These are phyloP conservation scores for Drosophila kohkoa DNA, from an alignment of 1,140 invertebrate genomes.

Conservation along the genomic window DNA sequence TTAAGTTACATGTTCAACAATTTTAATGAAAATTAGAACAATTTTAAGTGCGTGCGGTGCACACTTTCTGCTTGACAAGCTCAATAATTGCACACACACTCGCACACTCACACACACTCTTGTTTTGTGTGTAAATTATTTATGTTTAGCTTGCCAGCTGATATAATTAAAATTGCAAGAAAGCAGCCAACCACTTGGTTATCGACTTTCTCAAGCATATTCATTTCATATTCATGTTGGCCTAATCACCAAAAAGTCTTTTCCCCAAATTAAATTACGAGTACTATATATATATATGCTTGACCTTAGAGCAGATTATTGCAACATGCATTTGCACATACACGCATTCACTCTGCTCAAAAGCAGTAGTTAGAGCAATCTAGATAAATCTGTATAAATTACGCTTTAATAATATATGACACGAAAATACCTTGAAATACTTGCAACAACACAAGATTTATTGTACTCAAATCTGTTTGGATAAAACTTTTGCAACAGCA, in stretches of 20 bases:
- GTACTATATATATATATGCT: not conserved
- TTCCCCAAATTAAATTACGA: constrained; percentile 39
- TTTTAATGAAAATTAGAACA: constrained; percentile 50
- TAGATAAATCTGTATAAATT: constrained; percentile 24
- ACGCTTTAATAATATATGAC: constrained; percentile 37
- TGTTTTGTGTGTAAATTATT: constrained; percentile 29
- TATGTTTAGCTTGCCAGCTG: constrained; percentile 30
- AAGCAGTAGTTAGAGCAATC: not conserved
- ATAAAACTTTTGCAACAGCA: constrained; percentile 12
- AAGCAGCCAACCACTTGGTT: not conserved
- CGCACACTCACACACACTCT: not conserved
- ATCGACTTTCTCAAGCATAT: constrained; percentile 37
- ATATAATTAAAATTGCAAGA: constrained; percentile 48
- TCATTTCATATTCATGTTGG: constrained; percentile 38
- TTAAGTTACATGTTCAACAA: constrained; percentile 51
- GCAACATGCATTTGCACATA: constrained; percentile 3
- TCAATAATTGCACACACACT: constrained; percentile 60
- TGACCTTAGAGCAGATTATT: constrained; percentile 23
- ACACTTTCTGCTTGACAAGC: constrained; percentile 53
- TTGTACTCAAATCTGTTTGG: constrained; percentile 9
- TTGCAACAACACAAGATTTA: constrained; percentile 20
- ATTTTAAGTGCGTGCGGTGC: constrained; percentile 25
- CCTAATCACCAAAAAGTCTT: constrained; percentile 37
- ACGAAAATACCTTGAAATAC: constrained; percentile 15
- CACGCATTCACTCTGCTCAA: not conserved